Percentiles rank a stretch among this genome's conserved stretches.
phyloP scores from a whole-genome alignment of 2,888 invertebrate species.

The Galerucella pusilla region DNA sequence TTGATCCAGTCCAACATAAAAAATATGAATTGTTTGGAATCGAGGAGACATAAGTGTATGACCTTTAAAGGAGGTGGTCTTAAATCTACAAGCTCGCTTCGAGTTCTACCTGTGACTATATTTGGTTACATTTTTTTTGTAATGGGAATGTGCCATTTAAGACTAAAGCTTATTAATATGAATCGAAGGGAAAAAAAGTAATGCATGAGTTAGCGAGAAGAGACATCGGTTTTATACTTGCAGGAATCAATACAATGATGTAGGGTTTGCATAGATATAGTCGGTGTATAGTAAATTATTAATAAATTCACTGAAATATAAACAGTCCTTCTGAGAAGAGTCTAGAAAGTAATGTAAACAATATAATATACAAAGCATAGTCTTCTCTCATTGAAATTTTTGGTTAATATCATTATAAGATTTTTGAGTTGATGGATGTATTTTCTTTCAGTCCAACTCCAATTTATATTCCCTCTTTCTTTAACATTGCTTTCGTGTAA shows the following conservation, averaged over 20 bases:
- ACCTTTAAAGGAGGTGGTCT: slow-evolving; percentile 29
- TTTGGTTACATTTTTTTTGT: slow-evolving; percentile 20
- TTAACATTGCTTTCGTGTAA: too few species aligned
- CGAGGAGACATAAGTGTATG: slow-evolving; percentile 13
- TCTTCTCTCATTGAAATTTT: too few species aligned
- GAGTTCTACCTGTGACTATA: slow-evolving; percentile 20
- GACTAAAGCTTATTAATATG: slow-evolving; percentile 27
- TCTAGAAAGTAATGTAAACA: too few species aligned
- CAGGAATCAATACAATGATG: neutral
- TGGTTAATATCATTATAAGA: too few species aligned
- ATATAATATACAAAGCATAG: too few species aligned
- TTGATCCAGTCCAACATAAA: slow-evolving; percentile 19
- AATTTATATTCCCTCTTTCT: too few species aligned
- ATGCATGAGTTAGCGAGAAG: neutral
- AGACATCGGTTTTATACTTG: neutral
- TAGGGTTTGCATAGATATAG: too few species aligned
- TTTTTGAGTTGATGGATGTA: too few species aligned
- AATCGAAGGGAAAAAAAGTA: slow-evolving; percentile 3
- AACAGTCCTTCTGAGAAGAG: too few species aligned
- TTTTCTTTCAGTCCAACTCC: too few species aligned
- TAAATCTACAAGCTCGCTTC: slow-evolving; percentile 18
- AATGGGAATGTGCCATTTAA: slow-evolving; percentile 22
- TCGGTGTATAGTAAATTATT: too few species aligned
- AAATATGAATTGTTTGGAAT: slow-evolving; percentile 26
- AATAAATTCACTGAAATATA: too few species aligned